Evolutionary conservation across 1,140 invertebrate genomes (phyloP).

Genomic region (Ylistrum balloti): DNA sequence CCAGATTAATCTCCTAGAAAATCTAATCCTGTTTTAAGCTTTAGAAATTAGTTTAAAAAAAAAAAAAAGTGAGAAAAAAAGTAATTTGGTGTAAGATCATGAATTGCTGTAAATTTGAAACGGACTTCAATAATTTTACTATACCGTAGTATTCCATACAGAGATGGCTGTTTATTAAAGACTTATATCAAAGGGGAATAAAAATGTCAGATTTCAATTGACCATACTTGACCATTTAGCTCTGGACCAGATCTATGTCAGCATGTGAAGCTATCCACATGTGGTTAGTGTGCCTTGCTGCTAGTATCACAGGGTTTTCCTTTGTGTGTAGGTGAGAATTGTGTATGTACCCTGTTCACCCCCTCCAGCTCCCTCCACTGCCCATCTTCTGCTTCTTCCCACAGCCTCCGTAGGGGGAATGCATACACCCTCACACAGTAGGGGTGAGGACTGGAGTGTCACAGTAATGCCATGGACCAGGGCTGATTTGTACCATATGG

Average conservation of each 20-base stretch:
- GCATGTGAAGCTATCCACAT: not conserved
- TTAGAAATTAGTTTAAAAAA: no score
- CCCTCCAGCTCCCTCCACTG: not conserved
- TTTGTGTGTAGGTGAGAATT: conserved; percentile 24
- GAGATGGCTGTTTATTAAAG: no score
- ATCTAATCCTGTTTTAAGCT: no score
- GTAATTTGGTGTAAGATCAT: not conserved
- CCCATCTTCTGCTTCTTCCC: not conserved
- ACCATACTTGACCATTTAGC: not conserved
- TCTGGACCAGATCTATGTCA: conserved; percentile 9
- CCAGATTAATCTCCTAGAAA: no score
- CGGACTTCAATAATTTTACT: no score
- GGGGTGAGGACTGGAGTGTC: conserved; percentile 19
- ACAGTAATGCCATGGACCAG: not conserved
- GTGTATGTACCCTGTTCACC: conserved; percentile 25
- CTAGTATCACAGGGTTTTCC: not conserved
- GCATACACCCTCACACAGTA: not conserved
- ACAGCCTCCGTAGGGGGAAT: not conserved
- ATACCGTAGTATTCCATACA: no score
- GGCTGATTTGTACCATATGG: conserved; percentile 1
- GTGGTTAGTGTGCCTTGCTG: not conserved
- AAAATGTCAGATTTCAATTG: conserved; percentile 31
- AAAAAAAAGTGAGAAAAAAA: no score
- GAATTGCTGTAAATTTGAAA: no score
- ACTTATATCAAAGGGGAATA: not conserved